Base-by-base conservation (phyloP, 37 sponge, comb jelly and placozoan species). In the Beroe forskalii region DNA sequence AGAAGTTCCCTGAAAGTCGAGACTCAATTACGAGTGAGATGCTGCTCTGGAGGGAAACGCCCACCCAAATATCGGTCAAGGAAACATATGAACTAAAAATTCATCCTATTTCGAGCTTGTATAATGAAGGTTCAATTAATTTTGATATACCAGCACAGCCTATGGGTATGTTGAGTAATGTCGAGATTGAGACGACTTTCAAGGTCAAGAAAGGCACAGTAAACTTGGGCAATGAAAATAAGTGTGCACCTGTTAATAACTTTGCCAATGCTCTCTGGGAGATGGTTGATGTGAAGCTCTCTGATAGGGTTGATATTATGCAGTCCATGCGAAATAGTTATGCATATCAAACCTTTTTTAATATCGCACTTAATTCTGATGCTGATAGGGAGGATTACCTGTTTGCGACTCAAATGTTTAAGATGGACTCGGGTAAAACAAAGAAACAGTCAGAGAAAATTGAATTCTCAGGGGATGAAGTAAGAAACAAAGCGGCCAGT, bases 241-340 rank as follows among this genome's bases (percentile, higher is more conserved):
- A 72, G 22, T 32, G 38, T 38, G 3, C 76, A 6, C 3, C 30
- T 6, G 22, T 72, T 23, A 72, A 72, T 38, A 38, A 33, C 27
- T 17, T 72, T 27, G 76, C 76, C 3, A 37, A 37, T 14, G 9
- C 40, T 72, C 19, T 72, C 37, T 72, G 76, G 76, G 38, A 8
- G 9, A 6, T 72, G 3, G 76, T 72, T 28, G 76, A 72, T 38
- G 76, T 72, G 9, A 37, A 17, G 22, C 6, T 72, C 6, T 17
- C 40, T 38, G 76, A 72, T 37, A 72, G 76, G 22, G 76, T 72
- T 14, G 40, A 72, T 36, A 4, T 72, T 35, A 72, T 37, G 38
- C 76, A 72, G 76, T 32, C 37, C 30, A 72, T 72, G 76, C 38
- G 76, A 35, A 72, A 72, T 38, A 38, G 40, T 38, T 72, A 72